Evolutionary conservation across 64 coral and sea anemone genomes (phyloP), one percentile per base, ranked within the genome.

Genomic region (Exaiptasia diaphana): DNA sequence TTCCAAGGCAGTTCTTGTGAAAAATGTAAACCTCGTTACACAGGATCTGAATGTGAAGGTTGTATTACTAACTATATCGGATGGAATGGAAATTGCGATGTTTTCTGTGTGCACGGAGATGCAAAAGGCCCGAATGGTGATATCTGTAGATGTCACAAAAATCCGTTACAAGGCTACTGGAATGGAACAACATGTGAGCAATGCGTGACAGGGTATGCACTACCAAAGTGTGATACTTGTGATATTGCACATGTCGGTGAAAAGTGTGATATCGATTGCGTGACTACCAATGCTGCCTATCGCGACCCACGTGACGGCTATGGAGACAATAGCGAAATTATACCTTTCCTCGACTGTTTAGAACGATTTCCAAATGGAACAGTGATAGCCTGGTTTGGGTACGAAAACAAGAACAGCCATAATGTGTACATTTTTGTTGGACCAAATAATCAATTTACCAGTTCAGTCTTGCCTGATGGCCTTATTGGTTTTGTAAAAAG

Each of bases 1-100:
- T 97, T 97, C 43, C 60, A 82, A 14, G 93, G 93, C 10, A 55
- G 64, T 41, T 80, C 93, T 18, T 97, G 93, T 62, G 93, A 97
- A 38, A 62, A 41, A 34, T 97, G 93, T 41, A 21, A 84, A 32
- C 82, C 82, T n/a, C 93, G 72, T 29, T 97, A 76, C 56, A 73
- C 88, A 26, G 93, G 93, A 28, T 79, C 83, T 30, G 76, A 97
- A 50, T 97, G 93, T 60, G 83, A 97, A 38, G 44, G 39, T 22
- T 97, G 93, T 26, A 24, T 78, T 30, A 49, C 71, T 53, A 83
- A 93, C 53, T 93, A 83, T 38, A 82, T 93, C 40, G 91, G 91
- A 37, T 93, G 91, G 91, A 69, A 70, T 14, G 50, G 53, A 18
- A 83, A 83, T 22, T 93, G 91, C 72, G 60, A 65, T 9, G 72